Evolutionary conservation across 2,113 vertebrate genomes (phyloP), one percentile per base, ranked within the genome.

Genomic region (Periophthalmus modestus): DNA sequence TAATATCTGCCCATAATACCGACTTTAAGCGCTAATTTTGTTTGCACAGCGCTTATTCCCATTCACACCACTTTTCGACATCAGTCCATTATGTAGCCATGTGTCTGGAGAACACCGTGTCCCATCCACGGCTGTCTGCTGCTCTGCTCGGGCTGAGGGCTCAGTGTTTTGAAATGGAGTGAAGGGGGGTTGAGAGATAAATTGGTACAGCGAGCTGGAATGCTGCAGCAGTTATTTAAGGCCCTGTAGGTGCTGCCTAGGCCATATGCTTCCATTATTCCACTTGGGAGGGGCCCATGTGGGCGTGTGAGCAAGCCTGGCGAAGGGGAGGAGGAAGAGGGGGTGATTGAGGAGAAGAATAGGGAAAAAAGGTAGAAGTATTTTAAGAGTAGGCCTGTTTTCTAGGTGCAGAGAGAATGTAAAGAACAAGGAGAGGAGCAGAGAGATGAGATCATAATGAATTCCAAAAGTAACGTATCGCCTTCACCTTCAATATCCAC

Each of bases 191-290:
- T 34, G 75, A 39, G 80, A 84, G 88, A 85, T 90, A 86, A 91
- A 91, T 91, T 89, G 87, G 89, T 89, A 89, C 88, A 88, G 87
- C 74, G 77, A 85, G 87, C 86, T 87, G 89, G 89, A 90, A 89
- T 87, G 87, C 85, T 80, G 90, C 88, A 86, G 87, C 83, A 90
- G 88, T 91, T 92, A 91, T 91, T 92, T 93, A 89, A 88, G 89
- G 89, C 89, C 87, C 86, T 89, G 87, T 89, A 89, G 90, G 90
- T 91, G 89, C 89, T 87, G 85, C 86, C 88, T 88, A 71, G 86
- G 84, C 92, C 90, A 90, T 92, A 90, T 92, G 91, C 88, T 92
- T 85, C 90, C 83, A 88, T 92, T 92, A 90, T 92, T 89, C 89
- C 82, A 75, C 88, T 87, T 86, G 87, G 89, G 89, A 88, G 87